Conservation (phyloP, 2,888 invertebrate genomes). For the Bellardia bayeri region DNA sequence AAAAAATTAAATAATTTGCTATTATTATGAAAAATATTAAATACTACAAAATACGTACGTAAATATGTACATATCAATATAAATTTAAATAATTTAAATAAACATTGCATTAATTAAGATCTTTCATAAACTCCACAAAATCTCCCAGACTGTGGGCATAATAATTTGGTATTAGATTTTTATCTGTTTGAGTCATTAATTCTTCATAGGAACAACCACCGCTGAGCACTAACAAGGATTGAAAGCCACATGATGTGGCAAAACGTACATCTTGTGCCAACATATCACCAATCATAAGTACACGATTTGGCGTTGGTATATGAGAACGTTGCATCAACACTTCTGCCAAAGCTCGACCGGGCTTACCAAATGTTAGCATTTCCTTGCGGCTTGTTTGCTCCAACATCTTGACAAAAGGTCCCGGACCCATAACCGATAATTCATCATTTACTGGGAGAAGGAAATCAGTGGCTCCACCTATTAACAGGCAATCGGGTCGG, state of each 20-base stretch:
- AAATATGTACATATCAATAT: conserved; percentile 27
- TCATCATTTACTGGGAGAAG: conserved; percentile 80
- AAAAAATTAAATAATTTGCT: neutral
- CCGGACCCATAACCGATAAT: conserved; percentile 83
- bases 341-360: conserved; percentile 82
- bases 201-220: conserved; percentile 79
- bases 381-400: conserved; percentile 80
- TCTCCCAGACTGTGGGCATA: conserved; percentile 81
- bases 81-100: conserved; percentile 71
- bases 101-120: conserved; percentile 74
- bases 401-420: conserved; percentile 82
- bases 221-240: conserved; percentile 90
- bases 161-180: conserved; percentile 79
- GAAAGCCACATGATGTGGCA: conserved; percentile 89
- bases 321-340: conserved; percentile 77
- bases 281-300: conserved; percentile 94
- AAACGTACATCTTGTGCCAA: conserved; percentile 92
- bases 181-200: conserved; percentile 75
- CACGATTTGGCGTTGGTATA: conserved; percentile 87
- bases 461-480: conserved; percentile 84
- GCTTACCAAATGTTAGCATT: conserved; percentile 84
- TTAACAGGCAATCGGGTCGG: conserved; percentile 83
- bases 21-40: neutral
- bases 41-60: conserved; percentile 21
- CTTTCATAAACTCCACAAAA: conserved; percentile 78